phyloP scores from a whole-genome alignment of 2,797 vertebrate genomes.

The Pangasius larnaudii region DNA sequence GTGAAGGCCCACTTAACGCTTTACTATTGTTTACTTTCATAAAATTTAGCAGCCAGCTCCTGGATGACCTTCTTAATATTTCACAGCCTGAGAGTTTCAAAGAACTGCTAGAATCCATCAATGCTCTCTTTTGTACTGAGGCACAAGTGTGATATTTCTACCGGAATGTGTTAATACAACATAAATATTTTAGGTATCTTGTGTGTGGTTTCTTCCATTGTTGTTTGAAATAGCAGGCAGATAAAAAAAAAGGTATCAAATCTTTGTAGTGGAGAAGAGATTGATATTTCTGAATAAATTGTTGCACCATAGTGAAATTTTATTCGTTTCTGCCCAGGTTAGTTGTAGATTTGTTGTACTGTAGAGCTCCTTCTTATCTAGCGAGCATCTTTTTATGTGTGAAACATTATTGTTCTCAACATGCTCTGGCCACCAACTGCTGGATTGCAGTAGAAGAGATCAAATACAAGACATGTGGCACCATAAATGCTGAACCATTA shows the following conservation, averaged over 20 bases:
- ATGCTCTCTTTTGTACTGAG: constrained; percentile 41
- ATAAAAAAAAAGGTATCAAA: background rate
- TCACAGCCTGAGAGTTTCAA: constrained; percentile 47
- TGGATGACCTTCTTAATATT: constrained; percentile 57
- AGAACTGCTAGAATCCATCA: constrained; percentile 38
- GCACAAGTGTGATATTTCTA: constrained; percentile 40
- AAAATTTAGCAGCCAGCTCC: constrained; percentile 37
- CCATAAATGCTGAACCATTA: constrained; percentile 13
- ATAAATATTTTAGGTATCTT: constrained; percentile 51
- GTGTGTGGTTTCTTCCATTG: constrained; percentile 21
- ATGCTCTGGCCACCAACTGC: background rate
- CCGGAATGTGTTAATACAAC: constrained; percentile 50
- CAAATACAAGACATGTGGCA: background rate
- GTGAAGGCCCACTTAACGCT: constrained; percentile 31
- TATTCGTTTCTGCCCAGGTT: background rate
- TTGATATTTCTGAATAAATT: background rate
- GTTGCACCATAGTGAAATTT: background rate
- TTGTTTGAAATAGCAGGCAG: constrained; percentile 21
- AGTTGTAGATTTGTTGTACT: background rate
- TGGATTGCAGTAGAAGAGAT: background rate
- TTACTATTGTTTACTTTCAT: constrained; percentile 49
- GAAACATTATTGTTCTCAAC: background rate
- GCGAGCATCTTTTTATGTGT: background rate
- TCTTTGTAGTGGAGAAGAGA: background rate
- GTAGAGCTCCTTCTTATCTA: background rate